These are phyloP conservation scores for Nemopilema nomurai DNA, from an alignment of 30 jellyfish, hydroid and myxozoan species.

Conservation along the genomic window DNA sequence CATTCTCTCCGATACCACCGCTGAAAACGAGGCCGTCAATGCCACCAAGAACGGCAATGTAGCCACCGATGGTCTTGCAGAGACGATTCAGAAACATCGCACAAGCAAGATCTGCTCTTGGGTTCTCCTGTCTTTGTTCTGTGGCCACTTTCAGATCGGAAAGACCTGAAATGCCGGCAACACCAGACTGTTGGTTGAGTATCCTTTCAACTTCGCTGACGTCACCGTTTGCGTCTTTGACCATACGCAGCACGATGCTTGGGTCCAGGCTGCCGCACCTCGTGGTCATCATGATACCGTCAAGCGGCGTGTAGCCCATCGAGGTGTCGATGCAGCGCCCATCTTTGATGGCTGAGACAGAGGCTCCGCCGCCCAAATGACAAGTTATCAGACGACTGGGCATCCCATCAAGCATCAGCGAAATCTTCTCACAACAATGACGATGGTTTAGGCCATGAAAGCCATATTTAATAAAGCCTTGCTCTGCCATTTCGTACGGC, in stretches of 20 bases:
- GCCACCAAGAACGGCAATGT: constrained; percentile 57
- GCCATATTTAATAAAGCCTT: constrained; percentile 72
- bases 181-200: constrained; percentile 61
- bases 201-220: constrained; percentile 63
- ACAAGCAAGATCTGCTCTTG: constrained; percentile 61
- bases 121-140: constrained; percentile 53
- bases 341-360: constrained; percentile 67
- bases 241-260: constrained; percentile 64
- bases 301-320: constrained; percentile 90
- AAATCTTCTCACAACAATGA: constrained; percentile 48
- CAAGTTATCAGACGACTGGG: constrained; percentile 61
- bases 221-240: constrained; percentile 46
- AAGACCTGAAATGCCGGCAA: constrained; percentile 72
- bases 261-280: constrained; percentile 89
- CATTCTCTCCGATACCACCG: constrained; percentile 88
- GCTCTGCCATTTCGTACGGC: constrained; percentile 56
- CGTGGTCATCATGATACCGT: constrained; percentile 84
- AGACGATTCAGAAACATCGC: constrained; percentile 54
- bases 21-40: constrained; percentile 80
- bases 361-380: constrained; percentile 91
- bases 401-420: constrained; percentile 31
- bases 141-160: constrained; percentile 27
- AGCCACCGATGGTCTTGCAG: constrained; percentile 73
- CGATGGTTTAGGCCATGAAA: constrained; percentile 89
- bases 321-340: constrained; percentile 77